A percentile compares a stretch with the other conserved stretches of the same genome.
Evolutionary conservation across 2,113 vertebrate species (phyloP).

Genomic region (Neotoma lepida): DNA sequence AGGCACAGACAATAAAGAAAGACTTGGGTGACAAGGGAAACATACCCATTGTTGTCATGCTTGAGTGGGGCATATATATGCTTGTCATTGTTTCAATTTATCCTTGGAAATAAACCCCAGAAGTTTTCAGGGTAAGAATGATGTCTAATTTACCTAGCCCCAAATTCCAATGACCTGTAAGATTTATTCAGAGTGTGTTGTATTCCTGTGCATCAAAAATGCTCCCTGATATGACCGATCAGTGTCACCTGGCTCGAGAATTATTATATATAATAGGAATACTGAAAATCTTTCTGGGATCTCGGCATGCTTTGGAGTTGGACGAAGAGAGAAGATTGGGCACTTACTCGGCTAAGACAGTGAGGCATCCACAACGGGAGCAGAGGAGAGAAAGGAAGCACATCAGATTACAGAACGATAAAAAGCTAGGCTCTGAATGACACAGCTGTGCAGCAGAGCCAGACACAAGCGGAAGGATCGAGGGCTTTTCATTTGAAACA

Average conservation of each 20-base stretch:
- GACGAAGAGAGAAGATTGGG: not conserved
- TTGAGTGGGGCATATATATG: not conserved
- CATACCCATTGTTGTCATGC: fast-evolving
- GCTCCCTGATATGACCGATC: not conserved
- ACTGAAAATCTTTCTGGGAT: not conserved
- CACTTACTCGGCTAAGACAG: slow-evolving; percentile 12
- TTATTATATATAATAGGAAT: not conserved
- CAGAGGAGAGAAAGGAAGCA: slow-evolving; percentile 17
- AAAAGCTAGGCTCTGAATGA: not conserved
- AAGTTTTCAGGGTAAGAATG: not conserved
- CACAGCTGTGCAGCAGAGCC: not conserved
- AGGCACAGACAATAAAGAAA: not conserved
- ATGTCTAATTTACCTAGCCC: slow-evolving; percentile 1
- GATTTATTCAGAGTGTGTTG: not conserved
- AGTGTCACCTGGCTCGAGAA: not conserved
- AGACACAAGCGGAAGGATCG: not conserved
- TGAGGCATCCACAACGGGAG: not conserved
- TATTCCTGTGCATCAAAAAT: slow-evolving; percentile 23
- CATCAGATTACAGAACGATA: not conserved
- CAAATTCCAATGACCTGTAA: slow-evolving; percentile 4
- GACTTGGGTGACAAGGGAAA: not conserved
- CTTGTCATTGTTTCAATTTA: not conserved
- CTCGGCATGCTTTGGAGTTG: slow-evolving; percentile 7
- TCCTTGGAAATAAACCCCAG: not conserved
- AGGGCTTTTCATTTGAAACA: not conserved